Percentiles rank a stretch among this genome's conserved stretches.
These are phyloP conservation scores for Cheirogaleus medius DNA, from an alignment of 2,113 vertebrate species.

Conservation along the genomic window DNA sequence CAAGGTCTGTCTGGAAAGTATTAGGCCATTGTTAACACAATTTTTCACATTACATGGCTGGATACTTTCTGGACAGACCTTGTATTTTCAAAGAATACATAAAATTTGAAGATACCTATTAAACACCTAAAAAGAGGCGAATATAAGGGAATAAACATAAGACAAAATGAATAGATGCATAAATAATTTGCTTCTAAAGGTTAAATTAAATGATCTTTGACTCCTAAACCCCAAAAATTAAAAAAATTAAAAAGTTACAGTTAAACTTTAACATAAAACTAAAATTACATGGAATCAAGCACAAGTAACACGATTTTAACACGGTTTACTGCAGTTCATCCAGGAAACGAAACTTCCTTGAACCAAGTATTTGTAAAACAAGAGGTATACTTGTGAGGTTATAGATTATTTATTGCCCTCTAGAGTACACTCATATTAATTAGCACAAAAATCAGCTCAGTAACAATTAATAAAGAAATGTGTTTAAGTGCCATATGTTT, in stretches of 20 bases:
- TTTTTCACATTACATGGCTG: too few relatives aligned
- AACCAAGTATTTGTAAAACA: background rate
- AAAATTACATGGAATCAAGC: background rate
- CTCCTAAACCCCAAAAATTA: background rate
- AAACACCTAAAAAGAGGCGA: background rate
- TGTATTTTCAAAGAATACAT: background rate
- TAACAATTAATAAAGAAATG: slow-evolving; percentile 41
- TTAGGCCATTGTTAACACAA: too few relatives aligned
- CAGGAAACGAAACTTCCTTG: background rate
- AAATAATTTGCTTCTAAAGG: background rate
- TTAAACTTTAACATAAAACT: background rate
- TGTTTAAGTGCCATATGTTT: slow-evolving; percentile 10
- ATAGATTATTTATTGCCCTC: slow-evolving; percentile 25
- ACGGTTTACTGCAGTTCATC: background rate
- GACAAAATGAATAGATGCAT: background rate
- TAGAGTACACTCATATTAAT: background rate
- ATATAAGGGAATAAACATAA: background rate
- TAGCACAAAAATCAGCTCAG: slow-evolving; percentile 28
- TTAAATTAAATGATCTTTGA: background rate
- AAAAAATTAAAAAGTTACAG: background rate
- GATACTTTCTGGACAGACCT: too few relatives aligned
- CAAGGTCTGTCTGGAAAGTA: too few relatives aligned
- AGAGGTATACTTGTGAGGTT: background rate
- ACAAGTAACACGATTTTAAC: background rate
- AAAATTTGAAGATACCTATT: background rate